phyloP scores from a whole-genome alignment of 2,797 vertebrate species.

The Leptodactylus fallax region DNA sequence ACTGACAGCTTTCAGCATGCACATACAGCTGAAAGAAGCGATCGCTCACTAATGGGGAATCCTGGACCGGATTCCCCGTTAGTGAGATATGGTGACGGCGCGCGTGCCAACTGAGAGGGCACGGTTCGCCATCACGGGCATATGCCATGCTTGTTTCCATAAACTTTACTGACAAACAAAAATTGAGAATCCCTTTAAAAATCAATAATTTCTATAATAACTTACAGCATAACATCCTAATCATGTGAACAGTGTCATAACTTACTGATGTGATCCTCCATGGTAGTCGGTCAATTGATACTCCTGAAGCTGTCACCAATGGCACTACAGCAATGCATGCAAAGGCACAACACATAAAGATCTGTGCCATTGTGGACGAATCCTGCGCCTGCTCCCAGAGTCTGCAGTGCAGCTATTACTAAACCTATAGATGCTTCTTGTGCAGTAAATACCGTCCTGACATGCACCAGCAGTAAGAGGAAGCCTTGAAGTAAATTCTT shows the following conservation, averaged over 20 bases:
- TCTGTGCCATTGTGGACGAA: not conserved
- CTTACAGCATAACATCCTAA: not conserved
- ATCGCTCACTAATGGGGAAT: no score
- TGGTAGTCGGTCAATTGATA: not conserved
- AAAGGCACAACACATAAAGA: not conserved
- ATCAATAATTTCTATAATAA: not conserved
- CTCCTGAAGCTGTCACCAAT: not conserved
- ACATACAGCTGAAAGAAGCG: no score
- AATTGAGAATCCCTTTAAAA: not conserved
- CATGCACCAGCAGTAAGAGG: not conserved
- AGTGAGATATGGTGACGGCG: no score
- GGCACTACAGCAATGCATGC: conserved; percentile 7
- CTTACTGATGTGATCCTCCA: conserved; percentile 28
- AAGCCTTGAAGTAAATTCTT: not conserved
- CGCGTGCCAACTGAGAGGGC: no score
- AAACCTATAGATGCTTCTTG: not conserved
- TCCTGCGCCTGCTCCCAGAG: not conserved
- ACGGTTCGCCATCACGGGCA: no score
- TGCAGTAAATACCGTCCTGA: not conserved
- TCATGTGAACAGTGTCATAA: not conserved
- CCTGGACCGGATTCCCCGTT: no score
- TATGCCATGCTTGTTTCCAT: not conserved
- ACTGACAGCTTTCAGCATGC: no score
- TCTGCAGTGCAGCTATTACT: not conserved
- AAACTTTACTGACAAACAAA: not conserved